Percentiles rank a stretch among this genome's conserved stretches.
These are phyloP conservation scores for Trogon surrucura DNA, from an alignment of 2,113 vertebrate genomes.

Conservation along the genomic window DNA sequence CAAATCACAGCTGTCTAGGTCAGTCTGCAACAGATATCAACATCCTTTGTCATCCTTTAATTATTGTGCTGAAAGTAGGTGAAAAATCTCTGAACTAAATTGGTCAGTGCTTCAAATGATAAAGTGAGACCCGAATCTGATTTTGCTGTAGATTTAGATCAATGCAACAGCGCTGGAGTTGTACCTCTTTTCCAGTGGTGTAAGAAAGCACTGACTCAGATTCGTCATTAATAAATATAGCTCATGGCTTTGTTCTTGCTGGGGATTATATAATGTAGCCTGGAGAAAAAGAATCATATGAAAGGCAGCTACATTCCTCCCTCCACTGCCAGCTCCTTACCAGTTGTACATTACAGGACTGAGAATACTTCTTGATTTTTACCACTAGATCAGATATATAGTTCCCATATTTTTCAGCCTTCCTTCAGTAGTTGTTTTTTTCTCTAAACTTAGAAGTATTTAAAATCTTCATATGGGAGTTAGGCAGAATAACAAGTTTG, in stretches of 20 bases:
- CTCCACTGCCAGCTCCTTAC: not conserved
- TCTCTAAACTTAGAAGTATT: not conserved
- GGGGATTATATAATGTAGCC: not conserved
- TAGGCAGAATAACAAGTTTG: not conserved
- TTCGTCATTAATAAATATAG: conserved; percentile 22
- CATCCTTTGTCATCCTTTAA: not conserved
- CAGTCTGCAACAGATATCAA: not conserved
- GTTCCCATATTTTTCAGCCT: not conserved
- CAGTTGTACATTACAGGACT: not conserved
- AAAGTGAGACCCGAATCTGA: not conserved
- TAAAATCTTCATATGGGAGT: not conserved
- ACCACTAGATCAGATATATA: not conserved
- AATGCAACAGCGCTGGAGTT: not conserved
- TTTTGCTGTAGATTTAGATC: conserved; percentile 1
- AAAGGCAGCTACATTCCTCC: not conserved
- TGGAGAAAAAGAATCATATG: not conserved
- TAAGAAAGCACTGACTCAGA: conserved; percentile 8
- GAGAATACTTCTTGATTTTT: not conserved
- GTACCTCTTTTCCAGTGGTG: not conserved
- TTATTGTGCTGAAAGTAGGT: not conserved
- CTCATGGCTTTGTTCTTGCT: not conserved
- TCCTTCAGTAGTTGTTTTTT: not conserved
- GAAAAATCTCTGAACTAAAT: not conserved
- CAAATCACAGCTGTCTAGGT: not conserved
- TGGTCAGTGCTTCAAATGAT: not conserved